Evolutionary conservation across 2,888 invertebrate species (phyloP), one percentile per base, ranked within the genome.

Genomic region (Tineola bisselliella): DNA sequence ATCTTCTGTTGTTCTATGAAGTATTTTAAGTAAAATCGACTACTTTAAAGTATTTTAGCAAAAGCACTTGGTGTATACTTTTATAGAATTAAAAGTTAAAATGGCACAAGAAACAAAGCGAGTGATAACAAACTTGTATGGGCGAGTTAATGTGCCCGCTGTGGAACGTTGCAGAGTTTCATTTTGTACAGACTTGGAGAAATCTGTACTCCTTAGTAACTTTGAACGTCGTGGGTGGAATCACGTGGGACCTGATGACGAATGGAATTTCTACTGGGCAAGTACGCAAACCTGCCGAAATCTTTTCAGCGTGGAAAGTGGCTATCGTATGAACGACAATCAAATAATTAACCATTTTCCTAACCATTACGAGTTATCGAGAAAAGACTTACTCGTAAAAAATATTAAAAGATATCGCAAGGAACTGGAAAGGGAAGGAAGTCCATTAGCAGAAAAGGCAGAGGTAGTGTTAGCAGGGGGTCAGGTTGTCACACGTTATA

Each of bases 191-290:
- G 96, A 96, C 78, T 89, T 96, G 72, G 98, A 98, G 72, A 97
- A 97, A 78, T 97, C 96, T 18, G 97, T 97, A 10, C 90, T 98
- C 62, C 90, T 95, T 60, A 94, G 93, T 67, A 98, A 96, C 81
- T 97, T 97, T 74, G 95, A 97, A 68, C 94, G 95, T 70, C 89
- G 97, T 61, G 96, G 96, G 11, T 98, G 98, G 97, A 81, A 89
- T 8, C 93, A 94, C 77, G 97, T 95, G 0, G 91, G 91, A 0
- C 92, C 94, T 0, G 96, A 97, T 67, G 97, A 96, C 71, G 95
- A 97, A 69, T 98, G 97, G 97, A 96, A 98, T 77, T 93, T 97
- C 73, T 98, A 98, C 77, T 98, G 97, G 97, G 94, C 97, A 2
- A 94, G 93, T 62, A 95, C 96, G 1, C 92, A 93, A 70, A 96